Conservation (phyloP, 1,140 invertebrate genomes). For the Ceratina japonica region DNA sequence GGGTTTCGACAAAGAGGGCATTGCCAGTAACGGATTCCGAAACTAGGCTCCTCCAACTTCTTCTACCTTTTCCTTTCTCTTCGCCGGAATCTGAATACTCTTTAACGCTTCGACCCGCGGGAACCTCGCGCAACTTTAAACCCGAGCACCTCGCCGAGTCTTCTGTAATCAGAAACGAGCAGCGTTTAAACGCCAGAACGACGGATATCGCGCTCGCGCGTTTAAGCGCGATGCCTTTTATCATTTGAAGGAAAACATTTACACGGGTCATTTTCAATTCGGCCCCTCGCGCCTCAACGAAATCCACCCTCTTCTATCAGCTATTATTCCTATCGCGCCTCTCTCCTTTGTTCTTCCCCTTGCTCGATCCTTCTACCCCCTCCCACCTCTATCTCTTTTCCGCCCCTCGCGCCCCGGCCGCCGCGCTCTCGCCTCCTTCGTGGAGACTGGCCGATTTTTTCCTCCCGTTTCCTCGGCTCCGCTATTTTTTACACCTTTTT, state of each 20-base stretch:
- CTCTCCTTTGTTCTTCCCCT: slow-evolving; percentile 34
- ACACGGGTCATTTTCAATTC: background rate
- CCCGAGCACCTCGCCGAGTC: too few species aligned
- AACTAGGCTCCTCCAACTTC: too few species aligned
- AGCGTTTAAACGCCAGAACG: too few species aligned
- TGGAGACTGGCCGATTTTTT: slow-evolving; percentile 74
- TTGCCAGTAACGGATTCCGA: too few species aligned
- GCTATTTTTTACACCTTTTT: slow-evolving; percentile 75
- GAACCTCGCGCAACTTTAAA: too few species aligned
- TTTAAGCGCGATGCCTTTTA: too few species aligned
- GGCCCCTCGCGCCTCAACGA: background rate
- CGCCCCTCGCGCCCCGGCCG: slow-evolving; percentile 52
- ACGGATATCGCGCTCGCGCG: too few species aligned
- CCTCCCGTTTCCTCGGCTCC: slow-evolving; percentile 74
- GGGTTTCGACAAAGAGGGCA: too few species aligned
- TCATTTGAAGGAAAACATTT: background rate
- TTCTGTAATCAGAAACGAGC: too few species aligned
- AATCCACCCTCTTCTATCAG: slow-evolving; percentile 10
- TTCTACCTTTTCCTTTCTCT: background rate
- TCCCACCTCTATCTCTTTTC: slow-evolving; percentile 57
- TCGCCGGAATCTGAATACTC: background rate
- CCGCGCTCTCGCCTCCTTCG: slow-evolving; percentile 48
- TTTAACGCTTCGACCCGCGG: too few species aligned
- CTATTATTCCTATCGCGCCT: slow-evolving; percentile 21
- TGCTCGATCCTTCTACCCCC: slow-evolving; percentile 51